A percentile compares a stretch with the other conserved stretches of the same genome.
Evolutionary conservation across 2,113 vertebrate species (phyloP).

Genomic region (Saccopteryx bilineata): DNA sequence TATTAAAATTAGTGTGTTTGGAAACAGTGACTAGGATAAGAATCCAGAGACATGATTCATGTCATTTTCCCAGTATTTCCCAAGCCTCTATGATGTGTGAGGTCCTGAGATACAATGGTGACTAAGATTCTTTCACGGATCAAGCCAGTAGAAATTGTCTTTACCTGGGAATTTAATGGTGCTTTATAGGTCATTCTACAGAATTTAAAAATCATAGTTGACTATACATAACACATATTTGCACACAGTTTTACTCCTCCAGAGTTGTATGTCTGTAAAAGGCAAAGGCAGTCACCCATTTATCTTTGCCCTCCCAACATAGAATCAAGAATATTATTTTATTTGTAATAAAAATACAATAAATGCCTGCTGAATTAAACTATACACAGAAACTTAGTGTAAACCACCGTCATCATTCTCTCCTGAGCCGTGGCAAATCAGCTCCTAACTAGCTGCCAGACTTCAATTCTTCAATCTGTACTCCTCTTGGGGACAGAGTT

Average conservation of each 20-base stretch:
- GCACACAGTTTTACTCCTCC: background rate
- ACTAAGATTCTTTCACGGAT: background rate
- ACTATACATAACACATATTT: background rate
- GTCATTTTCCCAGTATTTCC: background rate
- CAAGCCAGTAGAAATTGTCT: background rate
- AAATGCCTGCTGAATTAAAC: background rate
- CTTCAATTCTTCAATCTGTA: background rate
- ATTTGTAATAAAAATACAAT: background rate
- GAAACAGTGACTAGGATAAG: background rate
- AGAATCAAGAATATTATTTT: conserved; percentile 35
- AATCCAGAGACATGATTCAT: background rate
- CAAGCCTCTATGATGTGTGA: background rate
- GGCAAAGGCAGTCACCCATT: background rate
- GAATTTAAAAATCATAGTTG: background rate
- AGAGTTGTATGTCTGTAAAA: background rate
- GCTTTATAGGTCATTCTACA: background rate
- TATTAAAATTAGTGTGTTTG: background rate
- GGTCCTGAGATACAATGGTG: background rate
- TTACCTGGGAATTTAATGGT: background rate
- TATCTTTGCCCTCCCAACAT: background rate
- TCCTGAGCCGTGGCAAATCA: background rate
- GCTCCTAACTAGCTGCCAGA: background rate
- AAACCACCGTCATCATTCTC: background rate
- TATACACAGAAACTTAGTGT: background rate
- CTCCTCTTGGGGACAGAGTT: background rate